Conservation (phyloP, 2,888 invertebrate species). For the Kryphioiulus occultus region DNA sequence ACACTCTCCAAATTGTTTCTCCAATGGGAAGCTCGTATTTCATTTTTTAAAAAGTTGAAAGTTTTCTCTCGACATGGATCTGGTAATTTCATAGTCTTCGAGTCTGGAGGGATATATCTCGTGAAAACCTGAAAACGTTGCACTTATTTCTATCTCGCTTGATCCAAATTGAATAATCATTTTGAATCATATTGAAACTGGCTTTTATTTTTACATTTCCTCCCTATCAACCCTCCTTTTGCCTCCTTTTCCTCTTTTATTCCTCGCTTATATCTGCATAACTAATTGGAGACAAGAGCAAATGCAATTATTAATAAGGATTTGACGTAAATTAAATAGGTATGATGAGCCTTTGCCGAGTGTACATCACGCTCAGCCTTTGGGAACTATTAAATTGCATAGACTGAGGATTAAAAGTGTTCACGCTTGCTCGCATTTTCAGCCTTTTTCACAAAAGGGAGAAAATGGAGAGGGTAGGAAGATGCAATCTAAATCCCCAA, state of each 20-base stretch:
- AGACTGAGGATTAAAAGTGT: conserved; percentile 10
- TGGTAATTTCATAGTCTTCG: neutral
- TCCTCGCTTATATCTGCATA: conserved; percentile 6
- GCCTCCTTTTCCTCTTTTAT: neutral
- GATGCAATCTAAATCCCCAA: neutral
- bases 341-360: neutral
- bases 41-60: neutral
- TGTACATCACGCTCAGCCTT: conserved; percentile 30
- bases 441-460: conserved; percentile 16
- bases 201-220: neutral
- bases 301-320: conserved; percentile 35
- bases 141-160: conserved; percentile 25
- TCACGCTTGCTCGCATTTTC: neutral
- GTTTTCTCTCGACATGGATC: neutral
- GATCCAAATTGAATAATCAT: conserved; percentile 31
- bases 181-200: conserved; percentile 27
- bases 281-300: conserved; percentile 35
- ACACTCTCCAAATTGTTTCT: neutral
- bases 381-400: conserved; percentile 35
- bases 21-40: neutral
- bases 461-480: neutral
- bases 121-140: neutral
- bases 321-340: conserved; percentile 35
- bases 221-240: neutral
- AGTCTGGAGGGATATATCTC: neutral